Conservation (phyloP, 2,113 vertebrate species). For the Meles meles region DNA sequence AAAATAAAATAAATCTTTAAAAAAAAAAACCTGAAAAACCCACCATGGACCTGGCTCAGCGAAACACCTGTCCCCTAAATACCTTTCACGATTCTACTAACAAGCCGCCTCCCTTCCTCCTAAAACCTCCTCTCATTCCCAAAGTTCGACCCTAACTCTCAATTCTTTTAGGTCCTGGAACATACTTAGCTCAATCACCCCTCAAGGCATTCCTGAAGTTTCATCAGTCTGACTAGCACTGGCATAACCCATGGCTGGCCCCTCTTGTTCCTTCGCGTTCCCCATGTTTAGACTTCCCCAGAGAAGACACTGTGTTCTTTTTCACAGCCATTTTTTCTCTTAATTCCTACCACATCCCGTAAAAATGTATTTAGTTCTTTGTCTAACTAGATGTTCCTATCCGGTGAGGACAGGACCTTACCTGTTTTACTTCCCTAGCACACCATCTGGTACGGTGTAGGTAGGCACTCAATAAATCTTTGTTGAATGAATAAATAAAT, state of each 20-base stretch:
- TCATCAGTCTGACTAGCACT: neutral
- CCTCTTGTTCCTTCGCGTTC: neutral
- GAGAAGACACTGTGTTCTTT: neutral
- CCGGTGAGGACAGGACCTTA: neutral
- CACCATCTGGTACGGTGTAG: neutral
- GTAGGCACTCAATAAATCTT: neutral
- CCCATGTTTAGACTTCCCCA: neutral
- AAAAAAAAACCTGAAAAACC: neutral
- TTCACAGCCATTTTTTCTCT: neutral
- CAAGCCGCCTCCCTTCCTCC: neutral
- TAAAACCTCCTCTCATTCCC: neutral
- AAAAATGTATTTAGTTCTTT: neutral
- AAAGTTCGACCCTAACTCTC: neutral
- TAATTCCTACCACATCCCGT: neutral
- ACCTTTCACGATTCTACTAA: neutral
- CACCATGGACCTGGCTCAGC: neutral
- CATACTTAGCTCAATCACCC: neutral
- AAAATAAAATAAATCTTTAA: too few species aligned
- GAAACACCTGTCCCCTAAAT: neutral
- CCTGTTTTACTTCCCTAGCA: neutral
- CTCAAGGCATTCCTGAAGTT: neutral
- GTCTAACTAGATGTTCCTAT: neutral
- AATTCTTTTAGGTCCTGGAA: neutral
- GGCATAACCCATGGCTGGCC: neutral
- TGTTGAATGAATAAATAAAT: neutral